A percentile compares a stretch with the other conserved stretches of the same genome.
Evolutionary conservation across 1,140 invertebrate species (phyloP).

Genomic region (Zelostemma sp.): DNA sequence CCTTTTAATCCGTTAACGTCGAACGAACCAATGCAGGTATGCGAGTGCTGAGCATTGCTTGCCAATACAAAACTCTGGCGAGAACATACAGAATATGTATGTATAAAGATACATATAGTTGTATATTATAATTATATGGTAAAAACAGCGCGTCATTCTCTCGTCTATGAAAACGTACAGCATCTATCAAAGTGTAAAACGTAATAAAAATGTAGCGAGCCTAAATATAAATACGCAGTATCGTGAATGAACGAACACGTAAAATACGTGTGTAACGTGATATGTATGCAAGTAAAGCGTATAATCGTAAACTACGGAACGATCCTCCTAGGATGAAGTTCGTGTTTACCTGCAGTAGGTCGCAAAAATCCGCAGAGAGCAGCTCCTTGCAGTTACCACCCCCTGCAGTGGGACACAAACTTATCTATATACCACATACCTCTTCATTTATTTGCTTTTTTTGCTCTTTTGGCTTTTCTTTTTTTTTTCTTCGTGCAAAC

Average conservation of each 20-base stretch:
- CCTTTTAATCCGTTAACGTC: conserved; percentile 32
- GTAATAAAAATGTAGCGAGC: conserved; percentile 42
- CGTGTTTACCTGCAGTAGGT: conserved; percentile 71
- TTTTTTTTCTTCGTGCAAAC: conserved; percentile 57
- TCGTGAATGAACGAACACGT: conserved; percentile 39
- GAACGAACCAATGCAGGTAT: conserved; percentile 53
- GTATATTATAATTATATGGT: conserved; percentile 20
- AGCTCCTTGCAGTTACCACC: conserved; percentile 72
- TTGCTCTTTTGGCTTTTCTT: background rate
- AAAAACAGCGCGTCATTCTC: conserved; percentile 43
- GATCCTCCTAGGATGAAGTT: conserved; percentile 67
- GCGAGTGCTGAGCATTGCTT: conserved; percentile 65
- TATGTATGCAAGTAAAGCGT: conserved; percentile 59
- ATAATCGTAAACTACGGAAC: conserved; percentile 65
- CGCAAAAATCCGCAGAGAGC: conserved; percentile 69
- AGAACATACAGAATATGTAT: conserved; percentile 56
- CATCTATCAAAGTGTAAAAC: conserved; percentile 46
- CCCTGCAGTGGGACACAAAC: conserved; percentile 72
- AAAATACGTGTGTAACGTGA: conserved; percentile 32
- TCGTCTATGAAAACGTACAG: conserved; percentile 41
- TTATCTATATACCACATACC: conserved; percentile 71
- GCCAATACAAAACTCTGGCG: conserved; percentile 66
- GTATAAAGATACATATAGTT: conserved; percentile 30
- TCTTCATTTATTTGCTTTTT: conserved; percentile 42
- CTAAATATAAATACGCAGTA: conserved; percentile 20